phyloP scores from a whole-genome alignment of 2,888 invertebrate genomes.

The Belgica antarctica region DNA sequence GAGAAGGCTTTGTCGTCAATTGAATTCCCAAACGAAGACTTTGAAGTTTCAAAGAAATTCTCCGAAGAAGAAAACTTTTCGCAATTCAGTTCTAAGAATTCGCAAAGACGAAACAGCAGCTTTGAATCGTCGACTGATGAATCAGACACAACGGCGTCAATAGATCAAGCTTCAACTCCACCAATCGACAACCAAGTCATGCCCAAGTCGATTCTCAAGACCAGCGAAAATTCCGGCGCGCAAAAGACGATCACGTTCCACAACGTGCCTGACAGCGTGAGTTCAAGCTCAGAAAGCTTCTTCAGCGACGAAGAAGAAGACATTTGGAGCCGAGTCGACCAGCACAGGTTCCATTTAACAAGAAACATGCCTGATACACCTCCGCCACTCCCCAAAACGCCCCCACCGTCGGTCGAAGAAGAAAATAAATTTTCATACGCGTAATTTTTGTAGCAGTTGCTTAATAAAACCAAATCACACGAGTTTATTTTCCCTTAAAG shows the following conservation, averaged over 20 bases:
- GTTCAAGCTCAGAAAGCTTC: not conserved
- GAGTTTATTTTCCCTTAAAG: not conserved
- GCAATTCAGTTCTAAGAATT: too few species aligned
- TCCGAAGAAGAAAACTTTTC: too few species aligned
- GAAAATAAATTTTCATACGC: conserved; percentile 4
- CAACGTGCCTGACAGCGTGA: not conserved
- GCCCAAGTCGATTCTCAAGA: conserved; percentile 24
- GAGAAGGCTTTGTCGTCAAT: too few species aligned
- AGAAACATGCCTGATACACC: not conserved
- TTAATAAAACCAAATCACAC: conserved; percentile 17
- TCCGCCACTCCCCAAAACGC: conserved; percentile 10
- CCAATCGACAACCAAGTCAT: not conserved
- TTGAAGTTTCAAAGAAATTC: too few species aligned
- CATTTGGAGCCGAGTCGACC: conserved; percentile 14
- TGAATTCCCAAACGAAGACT: not conserved
- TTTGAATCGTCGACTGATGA: not conserved
- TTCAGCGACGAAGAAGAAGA: conserved; percentile 11
- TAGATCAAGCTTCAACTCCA: not conserved
- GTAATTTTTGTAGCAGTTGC: not conserved
- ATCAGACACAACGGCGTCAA: too few species aligned
- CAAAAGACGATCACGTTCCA: not conserved
- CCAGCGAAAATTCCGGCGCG: not conserved
- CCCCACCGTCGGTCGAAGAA: not conserved
- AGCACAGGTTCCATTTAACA: not conserved
- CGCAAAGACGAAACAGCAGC: too few species aligned